Evolutionary conservation across 2,888 invertebrate species (phyloP).

Genomic region (Phoenoteleia sp.): DNA sequence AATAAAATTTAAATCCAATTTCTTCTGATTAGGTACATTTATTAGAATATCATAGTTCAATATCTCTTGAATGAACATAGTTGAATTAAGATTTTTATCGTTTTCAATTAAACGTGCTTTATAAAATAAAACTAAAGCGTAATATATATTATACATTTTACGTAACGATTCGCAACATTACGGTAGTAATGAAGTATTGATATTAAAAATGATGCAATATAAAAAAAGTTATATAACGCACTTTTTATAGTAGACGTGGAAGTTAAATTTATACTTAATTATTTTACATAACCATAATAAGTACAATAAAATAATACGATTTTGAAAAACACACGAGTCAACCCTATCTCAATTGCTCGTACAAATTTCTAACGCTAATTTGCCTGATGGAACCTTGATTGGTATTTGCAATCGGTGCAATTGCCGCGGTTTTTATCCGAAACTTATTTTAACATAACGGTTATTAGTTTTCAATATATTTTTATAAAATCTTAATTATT

Average conservation of each 20-base stretch:
- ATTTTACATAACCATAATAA: constrained; percentile 32
- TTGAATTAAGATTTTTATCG: constrained; percentile 35
- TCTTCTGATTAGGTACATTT: background rate
- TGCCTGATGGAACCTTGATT: background rate
- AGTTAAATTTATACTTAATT: constrained; percentile 23
- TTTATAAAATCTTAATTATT: constrained; percentile 44
- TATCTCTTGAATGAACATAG: constrained; percentile 38
- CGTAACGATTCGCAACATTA: constrained; percentile 9
- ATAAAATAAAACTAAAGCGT: constrained; percentile 16
- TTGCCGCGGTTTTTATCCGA: background rate
- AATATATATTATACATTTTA: constrained; percentile 14
- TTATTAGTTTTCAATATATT: constrained; percentile 18
- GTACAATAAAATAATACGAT: background rate
- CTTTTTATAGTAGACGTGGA: constrained; percentile 22
- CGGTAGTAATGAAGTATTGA: constrained; percentile 27
- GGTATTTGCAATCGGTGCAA: constrained; percentile 13
- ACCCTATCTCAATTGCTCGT: constrained; percentile 17
- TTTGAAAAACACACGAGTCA: background rate
- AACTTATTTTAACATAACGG: background rate
- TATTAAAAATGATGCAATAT: constrained; percentile 46
- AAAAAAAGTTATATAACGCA: constrained; percentile 18
- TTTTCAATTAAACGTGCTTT: constrained; percentile 32
- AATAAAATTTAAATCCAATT: constrained; percentile 29
- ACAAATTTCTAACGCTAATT: constrained; percentile 24
- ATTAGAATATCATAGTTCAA: constrained; percentile 38